A percentile compares a stretch with the other conserved stretches of the same genome.
Evolutionary conservation across 2,888 invertebrate species (phyloP).

Genomic region (Cancer borealis): DNA sequence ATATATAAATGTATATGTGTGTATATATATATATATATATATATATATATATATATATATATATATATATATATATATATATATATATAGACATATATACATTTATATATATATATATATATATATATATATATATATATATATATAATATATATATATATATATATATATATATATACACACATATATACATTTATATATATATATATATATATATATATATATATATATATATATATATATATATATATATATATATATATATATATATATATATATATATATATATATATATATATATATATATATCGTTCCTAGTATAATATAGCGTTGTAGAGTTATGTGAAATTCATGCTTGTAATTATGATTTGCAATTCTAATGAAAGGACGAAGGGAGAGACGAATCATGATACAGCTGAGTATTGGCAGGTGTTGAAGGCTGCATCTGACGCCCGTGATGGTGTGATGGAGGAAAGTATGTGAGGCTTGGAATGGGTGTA

Average conservation of each 20-base stretch:
- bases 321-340: neutral
- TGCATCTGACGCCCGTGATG: neutral
- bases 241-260: constrained; percentile 53
- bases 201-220: constrained; percentile 53
- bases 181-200: neutral
- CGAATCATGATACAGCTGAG: neutral
- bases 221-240: constrained; percentile 46
- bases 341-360: constrained; percentile 13
- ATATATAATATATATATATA: neutral
- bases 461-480: neutral
- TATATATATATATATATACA: neutral
- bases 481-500: neutral
- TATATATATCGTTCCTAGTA: neutral
- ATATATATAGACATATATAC: constrained; percentile 26
- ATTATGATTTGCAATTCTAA: constrained; percentile 32
- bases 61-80: constrained; percentile 36
- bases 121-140: constrained; percentile 32
- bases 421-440: constrained; percentile 8
- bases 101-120: neutral
- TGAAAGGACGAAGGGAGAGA: neutral
- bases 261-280: constrained; percentile 52
- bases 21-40: constrained; percentile 18
- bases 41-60: constrained; percentile 38
- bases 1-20: constrained; percentile 42
- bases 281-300: constrained; percentile 18